Evolutionary conservation across 2,888 invertebrate species (phyloP).

Genomic region (Synanthedon andrenaeformis): DNA sequence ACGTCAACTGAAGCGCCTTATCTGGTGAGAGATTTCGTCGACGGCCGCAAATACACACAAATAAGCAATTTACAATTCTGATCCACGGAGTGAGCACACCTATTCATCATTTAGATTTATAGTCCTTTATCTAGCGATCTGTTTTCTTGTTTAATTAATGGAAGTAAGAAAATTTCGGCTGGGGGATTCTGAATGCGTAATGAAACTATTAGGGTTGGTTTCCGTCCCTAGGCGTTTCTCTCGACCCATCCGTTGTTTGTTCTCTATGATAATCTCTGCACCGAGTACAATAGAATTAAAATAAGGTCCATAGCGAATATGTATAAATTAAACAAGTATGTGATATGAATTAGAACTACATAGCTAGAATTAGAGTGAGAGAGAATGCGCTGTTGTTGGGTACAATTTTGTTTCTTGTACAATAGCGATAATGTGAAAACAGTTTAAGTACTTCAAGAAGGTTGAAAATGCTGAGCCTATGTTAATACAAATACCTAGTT

Average conservation of each 20-base stretch:
- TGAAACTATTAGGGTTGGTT: conserved; percentile 8
- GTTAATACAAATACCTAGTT: no score
- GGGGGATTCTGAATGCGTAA: conserved; percentile 12
- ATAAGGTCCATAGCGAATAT: background rate
- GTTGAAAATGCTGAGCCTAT: no score
- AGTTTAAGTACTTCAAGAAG: no score
- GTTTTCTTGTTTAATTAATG: conserved; percentile 66
- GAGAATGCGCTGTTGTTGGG: no score
- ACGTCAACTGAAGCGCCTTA: background rate
- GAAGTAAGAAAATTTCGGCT: conserved; percentile 48
- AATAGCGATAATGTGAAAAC: no score
- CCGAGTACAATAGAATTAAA: background rate
- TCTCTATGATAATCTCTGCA: background rate
- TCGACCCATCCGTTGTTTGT: conserved; percentile 4
- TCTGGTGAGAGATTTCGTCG: conserved; percentile 9
- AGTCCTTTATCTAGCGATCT: conserved; percentile 62
- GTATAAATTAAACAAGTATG: no score
- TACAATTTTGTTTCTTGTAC: no score
- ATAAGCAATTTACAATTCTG: conserved; percentile 62
- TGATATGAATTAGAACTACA: conserved; percentile 3
- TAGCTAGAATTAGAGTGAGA: no score
- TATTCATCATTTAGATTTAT: conserved; percentile 69
- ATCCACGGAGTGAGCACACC: conserved; percentile 46
- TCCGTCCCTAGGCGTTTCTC: conserved; percentile 1
- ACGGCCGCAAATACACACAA: conserved; percentile 31